Base-by-base conservation (phyloP, 2,888 invertebrate species). In the Acholoe squamosa region DNA sequence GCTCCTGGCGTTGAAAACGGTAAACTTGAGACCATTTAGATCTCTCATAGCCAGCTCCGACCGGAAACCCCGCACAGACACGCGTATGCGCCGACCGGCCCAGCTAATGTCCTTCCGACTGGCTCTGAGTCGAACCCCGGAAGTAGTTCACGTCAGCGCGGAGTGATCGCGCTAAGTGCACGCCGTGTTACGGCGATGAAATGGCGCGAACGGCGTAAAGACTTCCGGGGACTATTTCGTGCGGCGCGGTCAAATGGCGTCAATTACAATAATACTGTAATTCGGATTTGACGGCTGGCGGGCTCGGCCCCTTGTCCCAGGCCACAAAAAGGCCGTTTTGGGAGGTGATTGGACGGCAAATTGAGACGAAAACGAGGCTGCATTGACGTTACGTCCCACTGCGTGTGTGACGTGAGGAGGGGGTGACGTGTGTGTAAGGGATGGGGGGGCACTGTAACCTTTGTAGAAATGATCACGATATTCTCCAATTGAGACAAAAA, bases 241-340 rank as follows among this genome's bases (percentile, higher is more conserved):
- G 86, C 86, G 86, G 52, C 54, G 51, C 86, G 86, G 86, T 86
- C 86, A 86, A 86, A 31, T 86, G 86, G 86, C 86, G 86, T 86
- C 86, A 86, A 86, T 86, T 54, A 54, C 52, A 86, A 86, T 86
- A 86, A 86, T 86, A 52, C 86, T 86, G 56, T 86, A 52, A 86
- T 86, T 86, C 52, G 16, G n/a, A 86, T 56, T 86, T 52, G 56
- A 56, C 86, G 80, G 80, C 22, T 43, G 76, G n/a, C 76, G 80
- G 34, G 80, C 34, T 7, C 22, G 34, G 34, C 3, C 80, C 43
- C 34, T 80, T 43, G 43, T 80, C 80, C n/a, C 12, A 5, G 80
- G 19, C 28, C 54, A 12, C 28, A 86, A 54, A 56, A 86, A 86
- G 31, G 33, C 52, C 25, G 10, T 31, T 52, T 52, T 52, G 86